Conservation (phyloP, 2,113 vertebrate species). For the Chlamydotis undulata region DNA sequence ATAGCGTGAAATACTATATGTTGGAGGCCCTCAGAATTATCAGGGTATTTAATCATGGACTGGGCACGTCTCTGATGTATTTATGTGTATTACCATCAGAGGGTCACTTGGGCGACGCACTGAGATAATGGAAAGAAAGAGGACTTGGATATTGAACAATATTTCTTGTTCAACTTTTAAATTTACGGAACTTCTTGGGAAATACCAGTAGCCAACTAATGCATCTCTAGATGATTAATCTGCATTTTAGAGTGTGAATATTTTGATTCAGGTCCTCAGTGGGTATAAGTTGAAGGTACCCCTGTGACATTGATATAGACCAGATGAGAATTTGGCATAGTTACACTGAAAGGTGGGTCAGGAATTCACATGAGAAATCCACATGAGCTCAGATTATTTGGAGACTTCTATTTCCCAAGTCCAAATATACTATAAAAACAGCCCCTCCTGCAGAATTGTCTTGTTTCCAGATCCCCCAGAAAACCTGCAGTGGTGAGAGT, state of each 20-base stretch:
- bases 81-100: constrained; percentile 30
- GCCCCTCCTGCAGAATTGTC: constrained; percentile 18
- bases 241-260: not conserved
- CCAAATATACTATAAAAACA: constrained; percentile 10
- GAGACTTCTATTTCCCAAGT: not conserved
- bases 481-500: not conserved
- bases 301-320: constrained; percentile 8
- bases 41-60: constrained; percentile 60
- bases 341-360: constrained; percentile 1
- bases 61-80: constrained; percentile 57
- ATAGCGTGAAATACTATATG: constrained; percentile 40
- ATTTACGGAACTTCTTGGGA: not conserved
- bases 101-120: constrained; percentile 16
- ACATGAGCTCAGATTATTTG: not conserved
- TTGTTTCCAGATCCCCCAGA: constrained; percentile 21
- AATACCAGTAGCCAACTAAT: constrained; percentile 26
- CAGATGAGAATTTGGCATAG: constrained; percentile 23
- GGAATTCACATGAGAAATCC: constrained; percentile 31
- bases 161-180: not conserved
- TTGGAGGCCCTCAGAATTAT: constrained; percentile 43
- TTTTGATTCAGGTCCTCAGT: not conserved
- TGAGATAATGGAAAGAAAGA: constrained; percentile 52
- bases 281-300: not conserved
- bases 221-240: not conserved
- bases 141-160: not conserved